Base-by-base conservation (phyloP, 2,888 invertebrate genomes). In the Bembecia ichneumoniformis region DNA sequence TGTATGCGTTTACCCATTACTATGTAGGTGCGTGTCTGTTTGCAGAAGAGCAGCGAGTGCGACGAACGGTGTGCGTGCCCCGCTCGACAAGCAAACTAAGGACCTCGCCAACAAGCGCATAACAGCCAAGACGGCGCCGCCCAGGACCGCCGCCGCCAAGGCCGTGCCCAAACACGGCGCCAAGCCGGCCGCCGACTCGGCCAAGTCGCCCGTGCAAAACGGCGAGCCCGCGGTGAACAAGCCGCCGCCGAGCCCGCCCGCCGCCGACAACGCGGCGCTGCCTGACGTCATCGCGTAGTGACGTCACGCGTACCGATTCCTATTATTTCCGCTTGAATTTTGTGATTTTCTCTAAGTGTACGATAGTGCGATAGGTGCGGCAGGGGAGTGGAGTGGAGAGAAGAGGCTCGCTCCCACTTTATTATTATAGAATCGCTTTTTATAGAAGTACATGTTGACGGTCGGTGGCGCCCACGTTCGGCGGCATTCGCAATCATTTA, bases 91-190 rank as follows among this genome's bases (percentile, higher is more conserved):
- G 62, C 91, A 90, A 64, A 89, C 87, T 56, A 92, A 93, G 73
- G 92, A 93, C 57, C 90, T 91, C 60, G 91, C 91, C 48, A 93
- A 92, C 71, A 92, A 91, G 66, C 90, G 90, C 66, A 88, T 92
- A 63, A 90, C 90, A 11, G 88, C 89, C 52, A 78, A 77, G 74
- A 78, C 66, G 66, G 89, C 72, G 56, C 84, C 68, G 60, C 81
- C 74, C 52, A 81, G 82, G 79, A 82, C 86, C 49, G 71, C 73
- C 49, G 54, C 66, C 48, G 59, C 71, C 43, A 87, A 86, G 79
- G 86, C 28, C 28, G 28, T 28, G 28, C 28, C 28, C 28, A 28
- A 28, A 28, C 28, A 28, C 48, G 73, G 68, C 34, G 62, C 61
- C 13, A 57, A 60, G 55, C 49, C 56, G 43, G 7, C 46, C 11